phyloP scores from a whole-genome alignment of 2,113 vertebrate genomes.

The Miniopterus natalensis region DNA sequence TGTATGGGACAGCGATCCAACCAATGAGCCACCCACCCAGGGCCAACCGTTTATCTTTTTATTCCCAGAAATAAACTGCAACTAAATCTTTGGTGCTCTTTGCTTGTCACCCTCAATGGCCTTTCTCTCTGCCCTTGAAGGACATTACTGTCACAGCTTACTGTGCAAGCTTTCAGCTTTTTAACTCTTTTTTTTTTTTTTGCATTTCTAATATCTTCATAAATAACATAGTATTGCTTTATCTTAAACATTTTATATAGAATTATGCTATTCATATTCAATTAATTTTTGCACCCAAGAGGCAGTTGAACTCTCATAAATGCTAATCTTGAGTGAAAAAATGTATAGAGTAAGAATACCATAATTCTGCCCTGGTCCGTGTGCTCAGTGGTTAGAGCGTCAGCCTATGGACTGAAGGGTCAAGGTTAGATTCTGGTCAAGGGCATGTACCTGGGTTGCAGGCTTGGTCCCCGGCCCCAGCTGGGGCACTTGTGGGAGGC shows the following conservation, averaged over 20 bases:
- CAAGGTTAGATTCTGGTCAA: too few species aligned
- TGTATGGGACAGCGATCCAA: too few species aligned
- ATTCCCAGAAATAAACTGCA: neutral
- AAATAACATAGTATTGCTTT: neutral
- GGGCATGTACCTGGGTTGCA: too few species aligned
- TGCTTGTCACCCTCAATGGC: neutral
- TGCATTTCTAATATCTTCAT: neutral
- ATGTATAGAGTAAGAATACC: neutral
- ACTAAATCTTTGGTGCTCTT: neutral
- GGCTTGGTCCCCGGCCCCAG: too few species aligned
- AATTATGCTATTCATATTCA: neutral
- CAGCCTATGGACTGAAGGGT: too few species aligned
- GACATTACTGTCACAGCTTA: neutral
- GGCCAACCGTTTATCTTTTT: too few species aligned
- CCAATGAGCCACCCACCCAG: too few species aligned
- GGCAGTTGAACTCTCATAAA: neutral
- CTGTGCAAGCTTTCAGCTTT: neutral
- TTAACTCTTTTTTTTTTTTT: too few species aligned
- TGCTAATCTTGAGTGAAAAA: neutral
- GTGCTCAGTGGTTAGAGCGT: too few species aligned
- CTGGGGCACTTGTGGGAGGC: too few species aligned
- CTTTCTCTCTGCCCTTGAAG: neutral
- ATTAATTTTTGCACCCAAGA: neutral
- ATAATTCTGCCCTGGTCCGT: neutral
- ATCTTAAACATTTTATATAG: neutral